Evolutionary conservation across 2,113 vertebrate species (phyloP).

Genomic region (Pontoporia blainvillei): DNA sequence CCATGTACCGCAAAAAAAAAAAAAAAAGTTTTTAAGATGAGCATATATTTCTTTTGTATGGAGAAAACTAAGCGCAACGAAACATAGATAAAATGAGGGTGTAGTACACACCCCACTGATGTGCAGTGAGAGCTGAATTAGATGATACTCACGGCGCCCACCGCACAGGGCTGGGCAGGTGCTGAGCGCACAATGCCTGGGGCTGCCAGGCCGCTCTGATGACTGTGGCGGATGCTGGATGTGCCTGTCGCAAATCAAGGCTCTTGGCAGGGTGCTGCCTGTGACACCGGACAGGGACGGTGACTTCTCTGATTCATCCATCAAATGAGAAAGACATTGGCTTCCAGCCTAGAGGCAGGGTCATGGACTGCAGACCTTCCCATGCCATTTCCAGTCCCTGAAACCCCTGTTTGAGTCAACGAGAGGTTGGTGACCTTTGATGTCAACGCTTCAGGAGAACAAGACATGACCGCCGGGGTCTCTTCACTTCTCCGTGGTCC

Average conservation of each 20-base stretch:
- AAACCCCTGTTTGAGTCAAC: not conserved
- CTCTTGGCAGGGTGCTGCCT: not conserved
- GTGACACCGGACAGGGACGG: not conserved
- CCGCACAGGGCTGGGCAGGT: fast-evolving
- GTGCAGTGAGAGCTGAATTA: not conserved
- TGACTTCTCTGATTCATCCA: not conserved
- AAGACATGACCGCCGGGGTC: fast-evolving
- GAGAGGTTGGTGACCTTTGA: not conserved
- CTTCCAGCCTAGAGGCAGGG: not conserved
- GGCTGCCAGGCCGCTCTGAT: not conserved
- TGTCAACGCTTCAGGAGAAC: not conserved
- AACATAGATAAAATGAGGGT: not conserved
- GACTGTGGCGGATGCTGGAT: fast-evolving
- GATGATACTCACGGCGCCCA: fast-evolving
- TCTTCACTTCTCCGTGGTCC: not conserved
- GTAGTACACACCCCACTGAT: fast-evolving
- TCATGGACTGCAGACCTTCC: not conserved
- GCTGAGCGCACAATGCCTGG: fast-evolving
- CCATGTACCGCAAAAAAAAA: not conserved
- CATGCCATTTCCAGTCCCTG: not conserved
- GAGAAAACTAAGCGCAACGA: not conserved
- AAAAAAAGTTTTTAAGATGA: not conserved
- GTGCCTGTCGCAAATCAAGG: not conserved
- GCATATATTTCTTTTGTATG: not conserved
- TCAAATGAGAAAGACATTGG: not conserved